These are phyloP conservation scores for Sycobia sp. DNA, from an alignment of 1,140 invertebrate genomes.

Conservation along the genomic window DNA sequence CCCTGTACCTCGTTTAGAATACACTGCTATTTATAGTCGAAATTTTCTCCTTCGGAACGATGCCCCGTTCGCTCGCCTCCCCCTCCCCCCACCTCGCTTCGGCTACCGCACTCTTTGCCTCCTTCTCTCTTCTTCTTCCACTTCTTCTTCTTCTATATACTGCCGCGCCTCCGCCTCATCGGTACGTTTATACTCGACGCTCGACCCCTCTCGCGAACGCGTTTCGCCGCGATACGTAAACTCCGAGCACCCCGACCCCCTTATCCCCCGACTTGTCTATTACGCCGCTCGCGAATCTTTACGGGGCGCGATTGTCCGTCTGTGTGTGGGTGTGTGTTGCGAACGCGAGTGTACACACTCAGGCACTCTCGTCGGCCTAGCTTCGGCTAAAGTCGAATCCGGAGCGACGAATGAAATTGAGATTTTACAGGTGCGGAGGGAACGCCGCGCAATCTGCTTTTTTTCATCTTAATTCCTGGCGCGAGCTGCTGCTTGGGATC, in stretches of 20 bases:
- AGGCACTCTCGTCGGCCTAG: too few relatives aligned
- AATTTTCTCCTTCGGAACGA: conserved; percentile 58
- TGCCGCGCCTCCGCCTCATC: neutral
- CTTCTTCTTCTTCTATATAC: neutral
- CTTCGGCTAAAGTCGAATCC: neutral
- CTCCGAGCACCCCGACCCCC: too few relatives aligned
- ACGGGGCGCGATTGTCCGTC: neutral
- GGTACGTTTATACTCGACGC: neutral
- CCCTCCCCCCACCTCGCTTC: neutral
- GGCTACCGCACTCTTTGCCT: neutral
- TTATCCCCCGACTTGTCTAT: neutral
- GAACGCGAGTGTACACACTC: too few relatives aligned
- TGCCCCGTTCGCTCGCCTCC: conserved; percentile 10
- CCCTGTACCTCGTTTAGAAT: conserved; percentile 61
- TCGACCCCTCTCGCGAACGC: neutral
- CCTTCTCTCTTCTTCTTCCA: neutral
- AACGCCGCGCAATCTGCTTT: too few relatives aligned
- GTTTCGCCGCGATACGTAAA: neutral
- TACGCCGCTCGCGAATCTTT: neutral
- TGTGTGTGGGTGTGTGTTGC: neutral
- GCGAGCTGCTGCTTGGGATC: too few relatives aligned
- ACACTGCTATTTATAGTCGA: conserved; percentile 63
- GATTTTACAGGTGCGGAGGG: neutral
- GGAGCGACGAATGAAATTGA: conserved; percentile 11
- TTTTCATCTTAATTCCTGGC: neutral